Conservation (phyloP, 2,797 vertebrate species). For the Adrianichthys oophorus region DNA sequence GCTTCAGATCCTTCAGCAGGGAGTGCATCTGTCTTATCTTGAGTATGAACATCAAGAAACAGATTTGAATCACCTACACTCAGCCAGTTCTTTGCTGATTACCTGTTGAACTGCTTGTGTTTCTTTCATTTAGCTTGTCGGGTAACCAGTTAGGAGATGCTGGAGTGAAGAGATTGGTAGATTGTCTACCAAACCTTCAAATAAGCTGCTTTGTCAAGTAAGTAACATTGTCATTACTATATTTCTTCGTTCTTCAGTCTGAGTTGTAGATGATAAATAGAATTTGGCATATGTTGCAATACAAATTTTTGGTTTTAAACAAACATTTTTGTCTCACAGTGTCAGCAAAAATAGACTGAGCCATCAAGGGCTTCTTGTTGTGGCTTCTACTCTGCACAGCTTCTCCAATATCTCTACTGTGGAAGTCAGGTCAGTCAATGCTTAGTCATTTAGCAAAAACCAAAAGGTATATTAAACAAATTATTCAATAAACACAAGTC, state of each 20-base stretch:
- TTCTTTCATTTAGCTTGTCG: conserved; percentile 76
- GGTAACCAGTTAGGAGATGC: conserved; percentile 79
- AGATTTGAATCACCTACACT: neutral
- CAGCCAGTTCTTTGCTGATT: neutral
- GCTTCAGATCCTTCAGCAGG: conserved; percentile 68
- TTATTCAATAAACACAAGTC: neutral
- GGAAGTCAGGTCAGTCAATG: conserved; percentile 74
- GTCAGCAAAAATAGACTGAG: conserved; percentile 82
- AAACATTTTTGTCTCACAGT: conserved; percentile 58
- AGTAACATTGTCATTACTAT: conserved; percentile 39
- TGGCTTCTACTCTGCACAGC: conserved; percentile 68
- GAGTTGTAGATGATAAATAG: neutral
- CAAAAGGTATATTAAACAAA: neutral
- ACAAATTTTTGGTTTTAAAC: neutral
- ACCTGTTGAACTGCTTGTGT: conserved; percentile 13
- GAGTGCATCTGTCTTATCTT: conserved; percentile 70
- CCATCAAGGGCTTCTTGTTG: conserved; percentile 72
- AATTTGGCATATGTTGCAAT: neutral
- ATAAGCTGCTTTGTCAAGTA: conserved; percentile 80
- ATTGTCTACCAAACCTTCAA: conserved; percentile 66
- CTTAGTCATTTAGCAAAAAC: neutral
- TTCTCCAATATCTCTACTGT: conserved; percentile 63
- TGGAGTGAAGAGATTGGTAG: conserved; percentile 74
- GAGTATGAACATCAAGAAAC: conserved; percentile 74
- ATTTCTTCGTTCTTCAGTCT: neutral